These are phyloP conservation scores for Trachops cirrhosus DNA, from an alignment of 2,797 vertebrate species.

Conservation along the genomic window DNA sequence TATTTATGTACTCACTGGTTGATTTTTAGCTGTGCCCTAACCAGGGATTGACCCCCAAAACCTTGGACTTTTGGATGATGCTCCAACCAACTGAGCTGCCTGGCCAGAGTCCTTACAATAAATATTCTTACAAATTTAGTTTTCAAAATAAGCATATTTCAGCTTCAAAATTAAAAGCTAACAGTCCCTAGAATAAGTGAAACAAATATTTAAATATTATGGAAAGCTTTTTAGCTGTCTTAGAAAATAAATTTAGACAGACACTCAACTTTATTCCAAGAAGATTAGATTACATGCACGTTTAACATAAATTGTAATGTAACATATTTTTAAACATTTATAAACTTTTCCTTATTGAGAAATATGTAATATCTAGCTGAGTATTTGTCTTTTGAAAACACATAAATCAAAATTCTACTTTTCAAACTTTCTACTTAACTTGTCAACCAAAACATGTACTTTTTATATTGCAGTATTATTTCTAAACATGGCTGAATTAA, in stretches of 20 bases:
- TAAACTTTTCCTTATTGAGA: neutral
- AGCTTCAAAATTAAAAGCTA: neutral
- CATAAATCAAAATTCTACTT: slow-evolving; percentile 16
- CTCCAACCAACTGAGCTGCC: neutral
- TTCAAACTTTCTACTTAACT: slow-evolving; percentile 6
- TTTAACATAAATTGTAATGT: slow-evolving; percentile 34
- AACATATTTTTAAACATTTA: slow-evolving; percentile 18
- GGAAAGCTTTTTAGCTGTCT: neutral
- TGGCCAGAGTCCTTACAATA: neutral
- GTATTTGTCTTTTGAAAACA: slow-evolving; percentile 28
- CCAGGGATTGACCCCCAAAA: neutral
- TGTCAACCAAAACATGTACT: neutral
- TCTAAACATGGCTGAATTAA: neutral
- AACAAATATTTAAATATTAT: neutral
- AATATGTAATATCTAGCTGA: neutral
- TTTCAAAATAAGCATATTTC: neutral
- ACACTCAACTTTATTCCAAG: neutral
- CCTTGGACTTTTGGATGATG: neutral
- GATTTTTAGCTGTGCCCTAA: neutral
- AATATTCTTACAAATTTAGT: neutral
- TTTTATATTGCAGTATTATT: neutral
- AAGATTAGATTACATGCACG: neutral
- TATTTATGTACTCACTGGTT: neutral
- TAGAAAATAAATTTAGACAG: neutral
- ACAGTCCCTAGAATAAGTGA: neutral